phyloP scores from a whole-genome alignment of 2,888 invertebrate species.

The Rhagonycha lutea region DNA sequence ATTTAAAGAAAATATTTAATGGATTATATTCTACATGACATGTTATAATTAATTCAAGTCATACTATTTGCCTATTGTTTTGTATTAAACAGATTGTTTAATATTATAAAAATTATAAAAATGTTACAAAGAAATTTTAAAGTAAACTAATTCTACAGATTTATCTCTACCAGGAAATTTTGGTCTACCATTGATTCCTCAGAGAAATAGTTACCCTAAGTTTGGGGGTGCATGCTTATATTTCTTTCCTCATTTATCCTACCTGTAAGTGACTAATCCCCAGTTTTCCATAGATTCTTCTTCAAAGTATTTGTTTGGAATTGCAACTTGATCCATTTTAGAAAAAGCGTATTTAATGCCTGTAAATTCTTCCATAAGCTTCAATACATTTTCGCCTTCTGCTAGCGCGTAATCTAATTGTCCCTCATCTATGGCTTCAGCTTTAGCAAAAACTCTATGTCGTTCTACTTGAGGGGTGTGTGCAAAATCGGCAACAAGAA shows the following conservation, averaged over 20 bases:
- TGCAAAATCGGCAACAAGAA: conserved; percentile 66
- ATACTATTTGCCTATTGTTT: too few species aligned
- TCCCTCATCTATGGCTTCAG: conserved; percentile 37
- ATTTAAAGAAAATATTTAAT: too few species aligned
- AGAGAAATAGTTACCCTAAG: too few species aligned
- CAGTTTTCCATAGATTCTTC: conserved; percentile 94
- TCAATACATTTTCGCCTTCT: conserved; percentile 55
- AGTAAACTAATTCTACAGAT: too few species aligned
- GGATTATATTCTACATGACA: too few species aligned
- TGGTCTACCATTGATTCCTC: too few species aligned
- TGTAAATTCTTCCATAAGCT: conserved; percentile 62
- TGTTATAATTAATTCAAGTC: too few species aligned
- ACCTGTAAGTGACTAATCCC: conserved; percentile 83
- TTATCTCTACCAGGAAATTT: too few species aligned
- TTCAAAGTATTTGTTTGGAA: conserved; percentile 72
- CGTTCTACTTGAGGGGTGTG: conserved; percentile 41
- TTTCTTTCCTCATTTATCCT: background rate
- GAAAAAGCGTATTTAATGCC: conserved; percentile 54
- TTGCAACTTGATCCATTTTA: conserved; percentile 79
- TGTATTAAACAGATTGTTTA: too few species aligned
- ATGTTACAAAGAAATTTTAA: too few species aligned
- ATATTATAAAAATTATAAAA: too few species aligned
- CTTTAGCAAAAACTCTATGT: conserved; percentile 44
- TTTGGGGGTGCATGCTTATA: too few species aligned
- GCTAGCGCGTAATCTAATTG: conserved; percentile 53